phyloP scores from a whole-genome alignment of 2,888 invertebrate species.

The Cinara cedri region DNA sequence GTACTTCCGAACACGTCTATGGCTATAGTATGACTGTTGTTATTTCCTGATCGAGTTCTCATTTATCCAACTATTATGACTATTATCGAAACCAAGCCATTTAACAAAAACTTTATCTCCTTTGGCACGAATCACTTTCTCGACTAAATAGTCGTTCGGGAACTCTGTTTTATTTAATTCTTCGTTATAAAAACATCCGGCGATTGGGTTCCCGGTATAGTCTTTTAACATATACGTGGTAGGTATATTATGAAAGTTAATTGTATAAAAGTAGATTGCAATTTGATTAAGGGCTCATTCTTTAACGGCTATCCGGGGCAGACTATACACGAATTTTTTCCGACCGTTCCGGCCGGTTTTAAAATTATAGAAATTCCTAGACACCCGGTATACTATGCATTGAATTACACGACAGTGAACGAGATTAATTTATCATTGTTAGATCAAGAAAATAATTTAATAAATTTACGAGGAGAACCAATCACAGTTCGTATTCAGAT shows the following conservation, averaged over 20 bases:
- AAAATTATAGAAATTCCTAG: slow-evolving; percentile 60
- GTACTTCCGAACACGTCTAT: too few species aligned
- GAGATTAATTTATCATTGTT: slow-evolving; percentile 61
- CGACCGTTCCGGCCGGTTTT: neutral
- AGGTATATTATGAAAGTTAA: too few species aligned
- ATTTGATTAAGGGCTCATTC: too few species aligned
- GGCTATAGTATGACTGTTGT: too few species aligned
- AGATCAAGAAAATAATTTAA: slow-evolving; percentile 61
- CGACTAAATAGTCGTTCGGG: slow-evolving; percentile 48
- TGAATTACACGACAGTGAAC: slow-evolving; percentile 55
- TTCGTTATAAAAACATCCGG: slow-evolving; percentile 45
- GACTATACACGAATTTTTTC: neutral
- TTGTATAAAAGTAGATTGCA: too few species aligned
- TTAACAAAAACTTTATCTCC: slow-evolving; percentile 34
- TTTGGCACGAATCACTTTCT: slow-evolving; percentile 32
- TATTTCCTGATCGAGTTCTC: too few species aligned
- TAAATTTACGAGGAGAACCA: slow-evolving; percentile 61
- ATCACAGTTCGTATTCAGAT: slow-evolving; percentile 60
- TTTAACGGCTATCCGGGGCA: too few species aligned
- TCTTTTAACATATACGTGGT: too few species aligned
- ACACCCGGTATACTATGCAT: slow-evolving; percentile 61
- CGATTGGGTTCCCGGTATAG: neutral
- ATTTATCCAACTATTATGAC: slow-evolving; percentile 47
- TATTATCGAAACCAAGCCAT: slow-evolving; percentile 50
- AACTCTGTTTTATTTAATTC: slow-evolving; percentile 50